Conservation (phyloP, 2,113 vertebrate species). For the Eonycteris spelaea region DNA sequence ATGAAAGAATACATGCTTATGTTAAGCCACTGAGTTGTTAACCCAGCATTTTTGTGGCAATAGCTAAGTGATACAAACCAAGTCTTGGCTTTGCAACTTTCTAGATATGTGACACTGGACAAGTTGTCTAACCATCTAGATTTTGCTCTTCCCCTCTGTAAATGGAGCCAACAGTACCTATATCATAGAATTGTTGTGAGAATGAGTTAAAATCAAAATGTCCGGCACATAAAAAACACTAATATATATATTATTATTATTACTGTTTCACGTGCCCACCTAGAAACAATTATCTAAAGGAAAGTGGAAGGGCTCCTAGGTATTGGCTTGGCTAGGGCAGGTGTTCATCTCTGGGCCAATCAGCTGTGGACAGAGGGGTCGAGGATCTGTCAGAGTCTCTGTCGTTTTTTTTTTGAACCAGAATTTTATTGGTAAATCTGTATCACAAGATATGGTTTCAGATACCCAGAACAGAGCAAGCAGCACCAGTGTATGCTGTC, state of each 20-base stretch:
- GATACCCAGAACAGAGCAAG: neutral
- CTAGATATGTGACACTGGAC: neutral
- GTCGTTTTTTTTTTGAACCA: neutral
- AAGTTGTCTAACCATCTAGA: neutral
- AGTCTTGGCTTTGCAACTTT: neutral
- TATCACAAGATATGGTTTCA: neutral
- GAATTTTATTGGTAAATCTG: neutral
- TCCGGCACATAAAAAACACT: neutral
- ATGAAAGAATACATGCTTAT: neutral
- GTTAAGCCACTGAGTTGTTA: neutral
- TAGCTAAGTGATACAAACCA: neutral
- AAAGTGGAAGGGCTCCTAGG: neutral
- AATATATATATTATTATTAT: neutral
- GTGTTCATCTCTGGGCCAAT: neutral
- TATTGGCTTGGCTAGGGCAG: neutral
- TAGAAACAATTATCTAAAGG: neutral
- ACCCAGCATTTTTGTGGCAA: neutral
- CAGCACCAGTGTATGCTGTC: rapidly evolving
- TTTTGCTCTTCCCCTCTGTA: neutral
- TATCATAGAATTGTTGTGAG: neutral
- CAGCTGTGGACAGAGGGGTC: neutral
- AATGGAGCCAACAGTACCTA: neutral
- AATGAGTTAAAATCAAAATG: neutral
- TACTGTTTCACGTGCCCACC: neutral
- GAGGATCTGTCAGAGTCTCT: neutral